phyloP scores from a whole-genome alignment of 2,888 invertebrate species.

The Beris chalybata region DNA sequence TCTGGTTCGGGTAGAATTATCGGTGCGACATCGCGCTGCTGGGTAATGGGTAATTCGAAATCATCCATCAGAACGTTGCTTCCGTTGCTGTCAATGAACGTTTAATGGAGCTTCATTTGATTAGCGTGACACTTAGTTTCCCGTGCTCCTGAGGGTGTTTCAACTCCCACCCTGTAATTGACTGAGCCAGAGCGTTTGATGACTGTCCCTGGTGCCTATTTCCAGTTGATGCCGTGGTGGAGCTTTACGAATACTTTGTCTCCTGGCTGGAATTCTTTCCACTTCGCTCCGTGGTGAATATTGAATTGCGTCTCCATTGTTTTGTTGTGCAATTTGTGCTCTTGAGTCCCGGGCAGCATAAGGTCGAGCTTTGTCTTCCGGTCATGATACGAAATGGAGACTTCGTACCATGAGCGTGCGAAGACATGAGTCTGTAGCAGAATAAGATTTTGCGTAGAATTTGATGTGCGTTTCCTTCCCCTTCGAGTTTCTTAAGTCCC shows the following conservation, averaged over 20 bases:
- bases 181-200: neutral
- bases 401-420: neutral
- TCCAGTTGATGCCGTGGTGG: neutral
- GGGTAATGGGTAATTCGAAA: constrained; percentile 1
- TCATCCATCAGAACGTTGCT: neutral
- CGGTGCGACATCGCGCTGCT: neutral
- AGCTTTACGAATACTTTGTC: constrained; percentile 1
- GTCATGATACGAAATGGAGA: neutral
- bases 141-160: neutral
- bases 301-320: constrained; percentile 1
- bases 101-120: neutral
- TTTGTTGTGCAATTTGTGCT: constrained; percentile 6
- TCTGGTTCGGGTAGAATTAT: neutral
- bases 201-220: neutral
- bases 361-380: constrained; percentile 2
- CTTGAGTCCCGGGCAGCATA: constrained; percentile 1
- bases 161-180: neutral
- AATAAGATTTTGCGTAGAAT: constrained; percentile 5
- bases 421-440: neutral
- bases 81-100: neutral
- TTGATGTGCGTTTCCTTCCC: constrained; percentile 4
- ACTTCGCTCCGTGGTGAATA: constrained; percentile 15
- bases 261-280: constrained; percentile 10
- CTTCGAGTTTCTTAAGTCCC: constrained; percentile 5
- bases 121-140: constrained; percentile 1